phyloP scores from a whole-genome alignment of 2,113 vertebrate genomes.

The Corythoichthys haematopterus region DNA sequence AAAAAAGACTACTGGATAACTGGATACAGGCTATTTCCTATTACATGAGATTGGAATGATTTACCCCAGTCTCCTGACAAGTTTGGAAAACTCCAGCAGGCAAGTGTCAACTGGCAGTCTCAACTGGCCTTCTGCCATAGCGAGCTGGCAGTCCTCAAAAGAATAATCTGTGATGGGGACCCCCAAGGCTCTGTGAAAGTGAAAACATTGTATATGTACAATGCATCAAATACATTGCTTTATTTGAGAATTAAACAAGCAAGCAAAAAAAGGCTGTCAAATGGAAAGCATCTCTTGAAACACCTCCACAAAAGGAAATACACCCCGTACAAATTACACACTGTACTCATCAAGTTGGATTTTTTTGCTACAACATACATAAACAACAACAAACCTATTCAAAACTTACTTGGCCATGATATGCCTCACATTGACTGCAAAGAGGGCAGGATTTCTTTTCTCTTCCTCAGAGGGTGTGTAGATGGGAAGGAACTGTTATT shows the following conservation, averaged over 20 bases:
- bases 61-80: conserved; percentile 90
- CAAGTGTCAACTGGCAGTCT: conserved; percentile 87
- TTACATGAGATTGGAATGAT: conserved; percentile 47
- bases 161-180: conserved; percentile 93
- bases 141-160: conserved; percentile 95
- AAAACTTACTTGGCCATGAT: conserved; percentile 85
- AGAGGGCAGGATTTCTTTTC: conserved; percentile 84
- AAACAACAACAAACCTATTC: neutral
- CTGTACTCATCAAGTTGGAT: neutral
- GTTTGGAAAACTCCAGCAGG: conserved; percentile 90
- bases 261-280: neutral
- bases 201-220: conserved; percentile 31
- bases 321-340: neutral
- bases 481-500: conserved; percentile 85
- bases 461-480: conserved; percentile 92
- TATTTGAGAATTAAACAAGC: neutral
- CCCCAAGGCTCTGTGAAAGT: conserved; percentile 79
- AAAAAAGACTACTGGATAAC: neutral
- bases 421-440: conserved; percentile 86
- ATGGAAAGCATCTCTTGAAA: neutral
- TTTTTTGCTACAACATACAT: neutral
- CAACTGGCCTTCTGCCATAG: conserved; percentile 90
- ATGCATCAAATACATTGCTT: conserved; percentile 12
- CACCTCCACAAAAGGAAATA: neutral
- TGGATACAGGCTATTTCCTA: neutral